These are phyloP conservation scores for Helicoverpa zea DNA, from an alignment of 1,140 invertebrate genomes.

Conservation along the genomic window DNA sequence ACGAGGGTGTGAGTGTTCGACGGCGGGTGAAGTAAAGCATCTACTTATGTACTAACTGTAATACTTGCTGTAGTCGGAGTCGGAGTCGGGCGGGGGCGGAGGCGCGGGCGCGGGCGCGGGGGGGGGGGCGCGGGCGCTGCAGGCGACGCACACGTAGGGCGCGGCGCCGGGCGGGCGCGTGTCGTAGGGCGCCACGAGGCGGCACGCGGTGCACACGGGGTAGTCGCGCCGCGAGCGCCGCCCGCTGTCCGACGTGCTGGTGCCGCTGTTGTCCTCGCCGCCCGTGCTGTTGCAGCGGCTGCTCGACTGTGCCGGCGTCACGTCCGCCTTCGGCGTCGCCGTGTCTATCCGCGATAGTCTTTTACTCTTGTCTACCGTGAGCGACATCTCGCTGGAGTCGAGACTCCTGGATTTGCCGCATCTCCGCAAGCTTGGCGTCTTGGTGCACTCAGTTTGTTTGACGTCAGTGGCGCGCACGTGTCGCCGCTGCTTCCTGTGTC, in stretches of 20 bases:
- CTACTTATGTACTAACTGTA: slow-evolving; percentile 84
- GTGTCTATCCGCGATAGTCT: slow-evolving; percentile 60
- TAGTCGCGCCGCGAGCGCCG: slow-evolving; percentile 72
- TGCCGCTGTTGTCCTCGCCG: slow-evolving; percentile 66
- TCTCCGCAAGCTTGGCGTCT: slow-evolving; percentile 89
- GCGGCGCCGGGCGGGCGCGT: slow-evolving; percentile 59
- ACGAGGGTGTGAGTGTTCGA: slow-evolving; percentile 57
- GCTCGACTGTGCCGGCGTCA: slow-evolving; percentile 61
- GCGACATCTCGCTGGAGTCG: slow-evolving; percentile 92
- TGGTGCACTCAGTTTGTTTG: slow-evolving; percentile 65
- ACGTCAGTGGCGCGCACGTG: slow-evolving; percentile 63
- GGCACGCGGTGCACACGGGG: slow-evolving; percentile 70
- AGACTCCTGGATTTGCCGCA: slow-evolving; percentile 94
- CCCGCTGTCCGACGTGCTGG: slow-evolving; percentile 68
- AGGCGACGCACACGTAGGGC: slow-evolving; percentile 62
- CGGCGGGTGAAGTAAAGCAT: slow-evolving; percentile 76
- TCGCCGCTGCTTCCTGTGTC: slow-evolving; percentile 65
- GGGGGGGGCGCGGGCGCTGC: slow-evolving; percentile 51
- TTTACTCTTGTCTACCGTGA: slow-evolving; percentile 82
- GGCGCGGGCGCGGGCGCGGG: slow-evolving; percentile 40
- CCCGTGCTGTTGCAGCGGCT: slow-evolving; percentile 70
- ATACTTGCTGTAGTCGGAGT: slow-evolving; percentile 86
- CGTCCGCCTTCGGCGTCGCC: slow-evolving; percentile 52
- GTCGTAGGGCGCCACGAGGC: slow-evolving; percentile 66
- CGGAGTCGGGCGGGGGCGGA: slow-evolving; percentile 68